Percentiles rank a stretch among this genome's conserved stretches.
Evolutionary conservation across 2,888 invertebrate species (phyloP).

Genomic region (Aromia moschata): DNA sequence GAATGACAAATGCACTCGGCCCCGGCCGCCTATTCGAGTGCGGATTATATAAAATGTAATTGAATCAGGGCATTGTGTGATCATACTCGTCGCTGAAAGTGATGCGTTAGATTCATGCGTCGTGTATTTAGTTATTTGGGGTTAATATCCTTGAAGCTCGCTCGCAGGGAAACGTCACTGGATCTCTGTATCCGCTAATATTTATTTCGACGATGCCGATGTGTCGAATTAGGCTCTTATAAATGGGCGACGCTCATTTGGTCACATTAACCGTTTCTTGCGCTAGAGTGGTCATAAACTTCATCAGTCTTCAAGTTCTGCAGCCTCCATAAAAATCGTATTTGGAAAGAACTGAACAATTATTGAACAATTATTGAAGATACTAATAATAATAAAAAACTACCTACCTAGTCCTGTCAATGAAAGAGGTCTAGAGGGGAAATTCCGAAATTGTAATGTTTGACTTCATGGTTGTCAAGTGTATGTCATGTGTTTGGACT

Average conservation of each 20-base stretch:
- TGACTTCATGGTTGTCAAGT: too few relatives aligned
- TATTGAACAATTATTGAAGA: too few relatives aligned
- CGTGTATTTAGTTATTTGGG: slow-evolving; percentile 49
- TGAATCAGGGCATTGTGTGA: slow-evolving; percentile 61
- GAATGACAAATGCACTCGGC: slow-evolving; percentile 64
- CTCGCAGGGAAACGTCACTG: slow-evolving; percentile 36
- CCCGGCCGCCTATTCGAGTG: slow-evolving; percentile 59
- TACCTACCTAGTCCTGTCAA: too few relatives aligned
- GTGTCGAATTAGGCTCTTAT: slow-evolving; percentile 28
- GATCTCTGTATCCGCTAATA: slow-evolving; percentile 22
- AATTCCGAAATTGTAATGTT: too few relatives aligned
- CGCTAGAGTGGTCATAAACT: too few relatives aligned
- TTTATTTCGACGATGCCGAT: slow-evolving; percentile 31
- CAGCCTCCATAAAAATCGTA: too few relatives aligned
- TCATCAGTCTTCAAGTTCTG: too few relatives aligned
- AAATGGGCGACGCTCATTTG: slow-evolving; percentile 1
- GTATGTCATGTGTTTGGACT: too few relatives aligned
- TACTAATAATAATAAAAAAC: too few relatives aligned
- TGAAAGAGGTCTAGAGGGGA: too few relatives aligned
- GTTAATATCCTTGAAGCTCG: slow-evolving; percentile 49
- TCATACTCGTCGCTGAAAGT: slow-evolving; percentile 60
- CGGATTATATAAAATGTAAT: slow-evolving; percentile 64
- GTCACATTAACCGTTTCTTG: background rate
- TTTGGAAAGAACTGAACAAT: too few relatives aligned
- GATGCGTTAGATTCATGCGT: slow-evolving; percentile 56